Conservation (phyloP, 2,113 vertebrate species). For the Bubalus kerabau region DNA sequence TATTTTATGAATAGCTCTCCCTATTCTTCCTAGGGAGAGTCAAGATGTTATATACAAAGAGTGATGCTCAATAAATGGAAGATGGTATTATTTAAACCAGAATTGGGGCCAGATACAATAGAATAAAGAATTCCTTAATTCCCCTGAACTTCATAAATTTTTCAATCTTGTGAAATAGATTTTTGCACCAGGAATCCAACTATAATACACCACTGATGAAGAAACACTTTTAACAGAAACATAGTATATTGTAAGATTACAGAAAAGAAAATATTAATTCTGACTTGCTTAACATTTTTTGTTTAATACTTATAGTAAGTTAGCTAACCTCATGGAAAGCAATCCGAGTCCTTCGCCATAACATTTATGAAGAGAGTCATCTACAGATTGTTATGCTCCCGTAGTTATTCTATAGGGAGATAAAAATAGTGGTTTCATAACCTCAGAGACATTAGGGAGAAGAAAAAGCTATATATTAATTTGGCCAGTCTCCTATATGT, state of each 20-base stretch:
- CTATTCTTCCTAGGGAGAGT: background rate
- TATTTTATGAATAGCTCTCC: background rate
- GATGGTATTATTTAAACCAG: background rate
- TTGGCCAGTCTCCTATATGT: background rate
- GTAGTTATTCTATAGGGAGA: background rate
- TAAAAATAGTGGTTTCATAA: background rate
- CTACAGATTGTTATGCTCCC: background rate
- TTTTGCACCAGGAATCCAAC: background rate
- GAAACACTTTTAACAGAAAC: background rate
- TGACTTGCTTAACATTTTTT: background rate
- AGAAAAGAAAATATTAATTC: background rate
- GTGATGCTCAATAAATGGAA: background rate
- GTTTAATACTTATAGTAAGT: background rate
- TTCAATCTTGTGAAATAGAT: background rate
- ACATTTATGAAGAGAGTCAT: background rate
- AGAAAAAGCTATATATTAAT: background rate
- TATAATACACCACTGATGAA: background rate
- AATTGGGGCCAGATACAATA: background rate
- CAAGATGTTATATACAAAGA: background rate
- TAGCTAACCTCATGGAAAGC: background rate
- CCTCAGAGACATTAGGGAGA: background rate
- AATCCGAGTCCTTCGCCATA: background rate
- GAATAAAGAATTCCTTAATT: background rate
- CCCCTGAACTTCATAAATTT: background rate
- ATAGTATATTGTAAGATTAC: background rate